Conservation (phyloP, 2,888 invertebrate species). For the Scaeva pyrastri region DNA sequence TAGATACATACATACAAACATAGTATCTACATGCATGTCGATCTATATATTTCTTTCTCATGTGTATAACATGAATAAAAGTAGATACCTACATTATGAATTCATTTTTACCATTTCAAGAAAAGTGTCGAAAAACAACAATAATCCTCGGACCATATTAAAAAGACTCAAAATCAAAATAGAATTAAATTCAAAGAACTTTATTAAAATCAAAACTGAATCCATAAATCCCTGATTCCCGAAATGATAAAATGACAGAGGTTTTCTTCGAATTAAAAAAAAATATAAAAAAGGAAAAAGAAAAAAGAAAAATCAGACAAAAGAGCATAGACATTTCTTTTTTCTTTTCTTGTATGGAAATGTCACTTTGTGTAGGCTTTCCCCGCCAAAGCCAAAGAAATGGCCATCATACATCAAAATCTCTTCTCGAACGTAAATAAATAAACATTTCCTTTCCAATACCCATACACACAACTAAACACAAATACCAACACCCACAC, state of each 20-base stretch:
- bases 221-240: not conserved
- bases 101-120: not conserved
- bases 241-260: not conserved
- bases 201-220: not conserved
- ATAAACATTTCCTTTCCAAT: constrained; percentile 73
- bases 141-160: not conserved
- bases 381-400: constrained; percentile 63
- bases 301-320: constrained; percentile 33
- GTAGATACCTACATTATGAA: too few relatives aligned
- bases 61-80: too few relatives aligned
- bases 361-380: constrained; percentile 57
- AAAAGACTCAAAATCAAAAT: not conserved
- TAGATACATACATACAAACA: too few relatives aligned
- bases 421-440: constrained; percentile 72
- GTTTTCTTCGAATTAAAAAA: not conserved
- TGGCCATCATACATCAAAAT: constrained; percentile 60
- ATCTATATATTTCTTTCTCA: too few relatives aligned
- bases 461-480: constrained; percentile 28
- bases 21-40: too few relatives aligned
- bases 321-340: constrained; percentile 13
- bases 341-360: constrained; percentile 36
- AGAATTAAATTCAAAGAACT: not conserved
- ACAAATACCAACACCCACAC: too few relatives aligned
- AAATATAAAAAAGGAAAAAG: too few relatives aligned
- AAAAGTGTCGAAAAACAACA: not conserved